These are phyloP conservation scores for Antheraea pernyi DNA, from an alignment of 1,140 invertebrate species.

Conservation along the genomic window DNA sequence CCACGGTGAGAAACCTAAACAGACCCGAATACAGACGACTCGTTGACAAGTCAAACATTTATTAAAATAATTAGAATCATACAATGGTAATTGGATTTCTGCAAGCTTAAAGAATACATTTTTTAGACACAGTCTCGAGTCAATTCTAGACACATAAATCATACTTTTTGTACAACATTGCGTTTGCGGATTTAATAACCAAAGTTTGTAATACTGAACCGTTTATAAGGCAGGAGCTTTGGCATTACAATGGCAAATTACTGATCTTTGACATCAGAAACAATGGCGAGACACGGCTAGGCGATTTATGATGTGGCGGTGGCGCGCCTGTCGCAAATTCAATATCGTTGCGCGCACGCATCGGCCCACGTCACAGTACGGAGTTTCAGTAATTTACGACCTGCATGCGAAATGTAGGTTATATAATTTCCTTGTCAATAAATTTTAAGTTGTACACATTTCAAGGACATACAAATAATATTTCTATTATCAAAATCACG, in stretches of 20 bases:
- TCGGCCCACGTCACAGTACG: slow-evolving; percentile 19
- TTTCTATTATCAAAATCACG: neutral
- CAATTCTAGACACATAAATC: slow-evolving; percentile 27
- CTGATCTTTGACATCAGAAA: slow-evolving; percentile 74
- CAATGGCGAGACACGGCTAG: slow-evolving; percentile 56
- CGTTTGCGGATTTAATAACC: slow-evolving; percentile 6
- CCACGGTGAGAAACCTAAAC: neutral
- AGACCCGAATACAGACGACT: neutral
- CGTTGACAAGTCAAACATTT: neutral
- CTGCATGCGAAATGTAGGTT: slow-evolving; percentile 30
- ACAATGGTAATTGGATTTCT: neutral
- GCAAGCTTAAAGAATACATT: slow-evolving; percentile 5
- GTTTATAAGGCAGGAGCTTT: slow-evolving; percentile 34
- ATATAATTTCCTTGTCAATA: slow-evolving; percentile 12
- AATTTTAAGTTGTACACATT: slow-evolving; percentile 11
- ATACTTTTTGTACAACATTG: slow-evolving; percentile 28
- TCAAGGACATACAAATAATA: neutral
- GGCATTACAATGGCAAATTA: slow-evolving; percentile 62
- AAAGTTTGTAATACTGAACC: slow-evolving; percentile 12
- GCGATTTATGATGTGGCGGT: slow-evolving; percentile 69
- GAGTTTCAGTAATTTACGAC: slow-evolving; percentile 22
- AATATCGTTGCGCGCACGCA: slow-evolving; percentile 40
- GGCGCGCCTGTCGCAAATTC: slow-evolving; percentile 45
- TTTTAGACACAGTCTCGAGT: slow-evolving; percentile 6
- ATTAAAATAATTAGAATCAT: neutral